A percentile compares a stretch with the other conserved stretches of the same genome.
phyloP scores from a whole-genome alignment of 2,797 vertebrate species.

The Apogon hyalosoma region DNA sequence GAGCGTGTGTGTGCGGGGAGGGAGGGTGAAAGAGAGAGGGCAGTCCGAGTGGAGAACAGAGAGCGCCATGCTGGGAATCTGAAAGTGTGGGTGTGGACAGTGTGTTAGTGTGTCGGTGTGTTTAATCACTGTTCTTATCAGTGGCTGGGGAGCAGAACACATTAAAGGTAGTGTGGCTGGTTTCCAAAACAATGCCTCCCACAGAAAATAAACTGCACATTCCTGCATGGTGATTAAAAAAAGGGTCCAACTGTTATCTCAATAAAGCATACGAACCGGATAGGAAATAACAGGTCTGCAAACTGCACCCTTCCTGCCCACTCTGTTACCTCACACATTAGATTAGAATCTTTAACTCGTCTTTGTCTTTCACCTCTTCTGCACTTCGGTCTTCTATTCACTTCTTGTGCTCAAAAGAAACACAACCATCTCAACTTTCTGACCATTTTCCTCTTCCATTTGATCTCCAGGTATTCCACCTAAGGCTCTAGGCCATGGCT shows the following conservation, averaged over 20 bases:
- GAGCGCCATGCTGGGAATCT: constrained; percentile 33
- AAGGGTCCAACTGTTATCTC: constrained; percentile 67
- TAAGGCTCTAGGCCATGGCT: constrained; percentile 4
- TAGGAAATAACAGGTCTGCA: constrained; percentile 78
- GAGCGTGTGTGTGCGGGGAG: not conserved
- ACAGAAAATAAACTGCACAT: constrained; percentile 65
- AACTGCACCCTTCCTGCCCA: constrained; percentile 42
- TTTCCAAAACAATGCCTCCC: constrained; percentile 76
- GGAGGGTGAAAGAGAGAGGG: not conserved
- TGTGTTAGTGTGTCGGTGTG: constrained; percentile 7
- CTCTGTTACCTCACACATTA: constrained; percentile 18
- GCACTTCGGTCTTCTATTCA: not conserved
- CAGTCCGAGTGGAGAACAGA: constrained; percentile 28
- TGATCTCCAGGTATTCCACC: constrained; percentile 35
- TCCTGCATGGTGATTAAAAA: constrained; percentile 43
- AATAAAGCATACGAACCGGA: constrained; percentile 47
- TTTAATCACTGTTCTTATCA: constrained; percentile 58
- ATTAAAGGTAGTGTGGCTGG: constrained; percentile 65
- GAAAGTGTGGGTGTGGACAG: constrained; percentile 6
- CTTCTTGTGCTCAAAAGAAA: constrained; percentile 5
- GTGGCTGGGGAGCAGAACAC: constrained; percentile 40
- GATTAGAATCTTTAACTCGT: not conserved
- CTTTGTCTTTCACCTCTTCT: not conserved
- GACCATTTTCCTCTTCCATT: not conserved
- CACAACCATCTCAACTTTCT: not conserved